Evolutionary conservation across 2,888 invertebrate genomes (phyloP).

Genomic region (Parnassius glacialis): DNA sequence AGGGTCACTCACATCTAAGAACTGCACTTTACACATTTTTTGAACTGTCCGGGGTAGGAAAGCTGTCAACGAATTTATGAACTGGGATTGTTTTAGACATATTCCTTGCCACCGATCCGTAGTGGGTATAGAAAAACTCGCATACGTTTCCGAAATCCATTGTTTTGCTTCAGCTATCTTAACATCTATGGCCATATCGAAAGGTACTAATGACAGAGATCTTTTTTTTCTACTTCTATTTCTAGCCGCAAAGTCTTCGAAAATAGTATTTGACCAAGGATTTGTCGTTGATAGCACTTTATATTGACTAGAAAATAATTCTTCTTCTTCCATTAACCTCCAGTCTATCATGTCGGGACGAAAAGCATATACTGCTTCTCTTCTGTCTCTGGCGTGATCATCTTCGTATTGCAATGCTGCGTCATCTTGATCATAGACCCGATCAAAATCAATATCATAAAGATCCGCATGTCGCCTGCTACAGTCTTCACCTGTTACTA

Average conservation of each 20-base stretch:
- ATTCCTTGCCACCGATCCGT: constrained; percentile 90
- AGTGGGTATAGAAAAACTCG: constrained; percentile 92
- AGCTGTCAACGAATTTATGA: constrained; percentile 88
- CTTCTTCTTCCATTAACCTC: constrained; percentile 70
- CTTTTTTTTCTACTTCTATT: constrained; percentile 78
- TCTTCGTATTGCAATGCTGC: constrained; percentile 69
- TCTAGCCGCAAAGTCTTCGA: constrained; percentile 74
- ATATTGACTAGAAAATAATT: constrained; percentile 73
- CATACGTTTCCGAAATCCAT: constrained; percentile 93
- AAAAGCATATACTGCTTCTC: constrained; percentile 43
- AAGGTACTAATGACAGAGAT: constrained; percentile 63
- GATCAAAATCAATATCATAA: constrained; percentile 81
- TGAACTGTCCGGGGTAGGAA: constrained; percentile 88
- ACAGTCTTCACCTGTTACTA: constrained; percentile 87
- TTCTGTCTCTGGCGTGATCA: constrained; percentile 63
- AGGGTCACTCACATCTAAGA: constrained; percentile 89
- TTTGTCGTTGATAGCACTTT: constrained; percentile 73
- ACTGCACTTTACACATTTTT: constrained; percentile 87
- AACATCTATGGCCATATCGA: constrained; percentile 83
- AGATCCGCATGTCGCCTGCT: constrained; percentile 83
- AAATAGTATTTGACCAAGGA: constrained; percentile 77
- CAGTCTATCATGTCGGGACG: constrained; percentile 67
- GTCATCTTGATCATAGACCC: constrained; percentile 78
- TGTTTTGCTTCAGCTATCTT: constrained; percentile 89
- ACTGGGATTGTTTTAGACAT: constrained; percentile 89